Conservation (phyloP, 2,797 vertebrate species). For the Xiphophorus birchmanni region DNA sequence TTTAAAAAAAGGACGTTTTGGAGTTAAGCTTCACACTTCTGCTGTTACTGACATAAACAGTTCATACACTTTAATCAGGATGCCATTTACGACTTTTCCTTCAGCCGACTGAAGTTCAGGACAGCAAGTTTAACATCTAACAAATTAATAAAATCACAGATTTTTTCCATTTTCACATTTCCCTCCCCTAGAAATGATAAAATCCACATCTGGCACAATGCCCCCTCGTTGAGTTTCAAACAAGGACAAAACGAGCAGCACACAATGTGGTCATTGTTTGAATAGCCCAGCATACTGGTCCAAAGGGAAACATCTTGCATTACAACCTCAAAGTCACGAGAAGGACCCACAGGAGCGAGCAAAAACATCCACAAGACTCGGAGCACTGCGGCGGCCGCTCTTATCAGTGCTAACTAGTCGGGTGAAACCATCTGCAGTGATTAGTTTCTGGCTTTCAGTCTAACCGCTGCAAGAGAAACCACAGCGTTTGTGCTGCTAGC, state of each 20-base stretch:
- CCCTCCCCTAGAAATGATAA: neutral
- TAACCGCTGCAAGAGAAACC: conserved; percentile 6
- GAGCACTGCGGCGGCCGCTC: conserved; percentile 25
- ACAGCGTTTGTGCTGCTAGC: conserved; percentile 16
- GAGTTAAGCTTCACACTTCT: neutral
- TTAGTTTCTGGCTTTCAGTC: conserved; percentile 33
- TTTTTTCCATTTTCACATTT: neutral
- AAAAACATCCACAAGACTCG: conserved; percentile 17
- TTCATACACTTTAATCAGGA: neutral
- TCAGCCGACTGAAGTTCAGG: neutral
- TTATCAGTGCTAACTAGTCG: conserved; percentile 32
- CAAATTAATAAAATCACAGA: neutral
- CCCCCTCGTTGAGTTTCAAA: conserved; percentile 16
- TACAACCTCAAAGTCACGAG: conserved; percentile 6
- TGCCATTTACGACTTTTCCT: neutral
- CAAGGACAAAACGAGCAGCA: conserved; percentile 15
- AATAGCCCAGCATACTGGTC: neutral
- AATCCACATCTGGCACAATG: neutral
- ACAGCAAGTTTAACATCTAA: neutral
- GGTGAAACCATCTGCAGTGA: conserved; percentile 39
- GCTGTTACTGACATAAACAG: neutral
- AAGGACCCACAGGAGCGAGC: conserved; percentile 3
- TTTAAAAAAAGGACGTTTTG: neutral
- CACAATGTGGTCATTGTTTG: conserved; percentile 18
- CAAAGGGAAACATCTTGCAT: conserved; percentile 24